A percentile compares a stretch with the other conserved stretches of the same genome.
These are phyloP conservation scores for Lucinisca nassula DNA, from an alignment of 2,888 invertebrate species.

Conservation along the genomic window DNA sequence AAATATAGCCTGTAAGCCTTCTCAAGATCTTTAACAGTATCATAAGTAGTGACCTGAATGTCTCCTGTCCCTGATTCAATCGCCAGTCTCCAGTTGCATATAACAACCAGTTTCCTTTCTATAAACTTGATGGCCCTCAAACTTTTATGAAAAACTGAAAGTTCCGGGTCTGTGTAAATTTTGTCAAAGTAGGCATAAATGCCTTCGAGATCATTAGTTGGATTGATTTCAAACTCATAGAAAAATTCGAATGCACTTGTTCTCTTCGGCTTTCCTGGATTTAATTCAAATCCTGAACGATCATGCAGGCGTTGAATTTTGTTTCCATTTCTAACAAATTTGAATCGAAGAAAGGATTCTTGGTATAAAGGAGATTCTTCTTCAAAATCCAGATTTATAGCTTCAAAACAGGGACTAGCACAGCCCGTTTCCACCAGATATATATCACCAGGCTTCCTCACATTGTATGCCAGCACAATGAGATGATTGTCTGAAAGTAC, in stretches of 20 bases:
- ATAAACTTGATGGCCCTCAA: not conserved
- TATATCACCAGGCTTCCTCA: not conserved
- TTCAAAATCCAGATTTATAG: not conserved
- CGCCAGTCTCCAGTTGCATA: not conserved
- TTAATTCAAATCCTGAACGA: not conserved
- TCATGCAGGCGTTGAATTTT: conserved; percentile 1
- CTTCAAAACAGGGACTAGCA: not conserved
- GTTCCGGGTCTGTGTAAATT: not conserved
- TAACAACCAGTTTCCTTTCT: not conserved
- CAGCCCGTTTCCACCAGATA: not conserved
- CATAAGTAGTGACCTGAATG: not conserved
- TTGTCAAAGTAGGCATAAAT: not conserved
- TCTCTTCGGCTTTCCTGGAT: not conserved
- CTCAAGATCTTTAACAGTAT: not conserved
- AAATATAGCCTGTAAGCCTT: not conserved
- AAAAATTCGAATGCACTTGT: not conserved
- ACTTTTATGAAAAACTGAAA: not conserved
- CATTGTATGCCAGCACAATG: not conserved
- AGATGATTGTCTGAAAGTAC: not conserved
- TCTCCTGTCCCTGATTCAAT: not conserved
- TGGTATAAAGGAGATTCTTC: not conserved
- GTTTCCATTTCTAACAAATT: not conserved
- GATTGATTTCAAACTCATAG: not conserved
- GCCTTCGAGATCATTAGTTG: not conserved
- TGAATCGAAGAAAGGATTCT: not conserved